Evolutionary conservation across 2,888 invertebrate genomes (phyloP), one percentile per base, ranked within the genome.

Genomic region (Fragum sueziense): DNA sequence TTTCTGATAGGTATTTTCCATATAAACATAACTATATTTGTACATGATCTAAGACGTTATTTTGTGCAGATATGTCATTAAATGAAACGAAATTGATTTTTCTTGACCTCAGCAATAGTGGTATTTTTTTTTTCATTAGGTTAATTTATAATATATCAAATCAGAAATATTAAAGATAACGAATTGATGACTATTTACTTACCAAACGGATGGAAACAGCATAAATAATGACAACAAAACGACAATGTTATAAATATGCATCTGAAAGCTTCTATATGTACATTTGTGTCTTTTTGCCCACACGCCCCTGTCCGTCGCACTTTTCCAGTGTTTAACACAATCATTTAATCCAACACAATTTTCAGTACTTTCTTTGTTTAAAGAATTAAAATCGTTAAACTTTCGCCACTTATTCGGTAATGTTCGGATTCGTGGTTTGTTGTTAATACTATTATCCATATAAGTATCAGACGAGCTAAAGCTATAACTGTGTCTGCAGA

Each of bases 141-240:
- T 11, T 41, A 14, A 41, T 17, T 41, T 22, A 22, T 52, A 11
- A 17, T 11, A 52, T n/a, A n/a, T 6, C 22, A 52, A 11, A 52
- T 20, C 7, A n/a, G n/a, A 6, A 57, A 57, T 57, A 27, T 22
- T 22, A 27, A 7, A 57, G 9, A 57, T 22, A 27, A 57, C 14
- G 9, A 22, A 25, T 52, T 52, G 22, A 27, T 29, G 7, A 59
- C 11, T 37, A 9, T 27, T 37, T 25, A 65, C 65, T 41, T 41
- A 65, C 65, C 65, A 34, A 11, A 25, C 65, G 27, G 65, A 65
- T 41, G 65, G 62, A 41, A 65, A 65, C 25, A 65, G 27, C 17
- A 65, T 34, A 33, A 65, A 65, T 27, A 65, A 34, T n/a, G 27
- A 11, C 6, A 41, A 41, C 7, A 65, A 37, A 6, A 41, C 27